Base-by-base conservation (phyloP, 2,888 invertebrate species). In the Ophioninae sp. region DNA sequence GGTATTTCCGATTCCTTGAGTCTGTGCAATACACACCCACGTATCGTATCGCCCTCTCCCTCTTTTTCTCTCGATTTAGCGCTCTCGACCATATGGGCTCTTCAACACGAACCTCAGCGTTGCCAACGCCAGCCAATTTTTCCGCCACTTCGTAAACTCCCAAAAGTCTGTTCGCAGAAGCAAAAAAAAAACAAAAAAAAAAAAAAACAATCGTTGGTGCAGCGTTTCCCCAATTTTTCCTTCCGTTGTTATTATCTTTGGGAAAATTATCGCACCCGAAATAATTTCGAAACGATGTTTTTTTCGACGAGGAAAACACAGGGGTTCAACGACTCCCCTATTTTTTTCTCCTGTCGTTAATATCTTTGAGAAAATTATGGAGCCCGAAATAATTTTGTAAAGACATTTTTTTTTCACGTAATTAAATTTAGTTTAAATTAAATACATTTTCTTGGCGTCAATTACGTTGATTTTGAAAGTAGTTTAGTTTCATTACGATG, bases 1-100 rank as follows among this genome's bases (percentile, higher is more conserved):
- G 30, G 56, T 73, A 74, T 73, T 77, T 69, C 64, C 76, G 39
- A 80, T 67, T 73, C 56, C 61, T 61, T 20, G 30, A 23, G 44
- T 51, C 51, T 37, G 37, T 56, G 56, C 20, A 13, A 65, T 13
- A 65, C 1, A 56, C 39, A 39, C 75, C 17, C 56, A 22, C 30
- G 9, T 7, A 65, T 51, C 44, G 22, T 20, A 30, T 39, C 41
- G 20, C 23, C 7, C 23, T 44, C 51, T 44, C 44, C 23, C 41
- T 22, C 23, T 63, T 20, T 20, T 7, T 56, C 30, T 64, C 20
- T 63, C 20, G n/a, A 22, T 71, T 41, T 30, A 51, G 51, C 51
- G 51, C 23, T 23, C 0, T 1, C 13, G 17, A 17, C 39, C 10
- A 7, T 23, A 72, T 22, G 22, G 8, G 41, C n/a, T 10, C 7